Evolutionary conservation across 2,113 vertebrate species (phyloP).

Genomic region (Dissostichus mawsoni): DNA sequence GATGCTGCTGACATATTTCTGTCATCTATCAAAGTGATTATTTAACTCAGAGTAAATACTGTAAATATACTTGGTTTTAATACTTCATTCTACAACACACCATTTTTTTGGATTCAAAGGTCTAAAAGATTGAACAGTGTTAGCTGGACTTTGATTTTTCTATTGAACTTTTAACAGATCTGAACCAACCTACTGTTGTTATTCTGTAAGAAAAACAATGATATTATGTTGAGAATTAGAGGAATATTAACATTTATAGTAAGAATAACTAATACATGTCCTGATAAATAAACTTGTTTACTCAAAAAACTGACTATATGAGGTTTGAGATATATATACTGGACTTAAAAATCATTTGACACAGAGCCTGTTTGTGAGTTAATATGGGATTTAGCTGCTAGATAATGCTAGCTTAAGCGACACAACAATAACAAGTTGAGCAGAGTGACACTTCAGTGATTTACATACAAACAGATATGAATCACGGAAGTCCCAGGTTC

Average conservation of each 20-base stretch:
- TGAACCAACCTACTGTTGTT: neutral
- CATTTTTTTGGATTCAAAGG: neutral
- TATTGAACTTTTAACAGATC: neutral
- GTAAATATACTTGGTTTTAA: neutral
- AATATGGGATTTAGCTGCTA: neutral
- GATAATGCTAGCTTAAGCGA: conserved; percentile 16
- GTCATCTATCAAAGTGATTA: neutral
- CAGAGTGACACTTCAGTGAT: neutral
- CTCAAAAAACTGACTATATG: neutral
- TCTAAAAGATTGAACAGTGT: neutral
- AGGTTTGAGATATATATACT: neutral
- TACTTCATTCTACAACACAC: neutral
- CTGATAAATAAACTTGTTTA: neutral
- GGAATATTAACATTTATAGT: neutral
- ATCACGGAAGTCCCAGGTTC: too few relatives aligned
- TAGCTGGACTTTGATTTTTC: neutral
- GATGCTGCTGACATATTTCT: neutral
- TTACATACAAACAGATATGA: neutral
- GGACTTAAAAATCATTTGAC: neutral
- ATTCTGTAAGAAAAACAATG: neutral
- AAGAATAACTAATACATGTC: neutral
- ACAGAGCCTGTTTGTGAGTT: neutral
- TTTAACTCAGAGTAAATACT: neutral
- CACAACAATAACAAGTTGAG: neutral
- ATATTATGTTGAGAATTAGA: too few relatives aligned